Base-by-base conservation (phyloP, 2,888 invertebrate species). In the Acrocera orbiculus region DNA sequence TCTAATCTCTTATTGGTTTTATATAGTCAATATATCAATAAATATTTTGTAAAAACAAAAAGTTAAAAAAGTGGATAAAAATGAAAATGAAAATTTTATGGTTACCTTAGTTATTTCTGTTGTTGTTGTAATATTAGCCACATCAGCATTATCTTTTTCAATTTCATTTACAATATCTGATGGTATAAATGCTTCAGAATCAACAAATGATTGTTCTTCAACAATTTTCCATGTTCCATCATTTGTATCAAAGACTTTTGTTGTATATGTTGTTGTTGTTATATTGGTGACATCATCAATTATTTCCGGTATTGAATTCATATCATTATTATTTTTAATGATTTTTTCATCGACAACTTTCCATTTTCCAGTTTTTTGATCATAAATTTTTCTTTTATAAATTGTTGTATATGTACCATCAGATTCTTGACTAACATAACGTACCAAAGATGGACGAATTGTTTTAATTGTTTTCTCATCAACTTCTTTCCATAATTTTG, bases 291-390 rank as follows among this genome's bases (percentile, higher is more conserved):
- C 54, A 54, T 61, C 61, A 54, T 61, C 61, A 35, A 55, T 54
- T 48, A 61, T 54, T 50, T 60, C 56, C 36, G 60, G 58, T 44
- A 56, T 54, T n/a, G 38, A 34, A 20, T 39, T 36, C 16, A 34
- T 16, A 45, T 56, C 52, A 42, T 34, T 23, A 38, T 47, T 47
- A 44, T 62, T 62, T 42, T 64, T 62, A 35, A 66, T 64, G 7
- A 63, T 59, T 48, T 63, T 65, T 44, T 68, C 66, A 44, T 68
- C 67, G 37, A 64, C 55, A 28, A 65, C 53, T 40, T 54, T 56
- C 61, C 61, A 61, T 41, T 50, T 51, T 43, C 58, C 58, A 39
- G 52, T 54, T 37, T 51, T 51, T 34, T 50, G 51, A 46, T 61
- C 61, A 44, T 51, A 60, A 32, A 61, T 50, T 47, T 61, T 61